These are phyloP conservation scores for Enhydra lutris DNA, from an alignment of 2,113 vertebrate species.

Conservation along the genomic window DNA sequence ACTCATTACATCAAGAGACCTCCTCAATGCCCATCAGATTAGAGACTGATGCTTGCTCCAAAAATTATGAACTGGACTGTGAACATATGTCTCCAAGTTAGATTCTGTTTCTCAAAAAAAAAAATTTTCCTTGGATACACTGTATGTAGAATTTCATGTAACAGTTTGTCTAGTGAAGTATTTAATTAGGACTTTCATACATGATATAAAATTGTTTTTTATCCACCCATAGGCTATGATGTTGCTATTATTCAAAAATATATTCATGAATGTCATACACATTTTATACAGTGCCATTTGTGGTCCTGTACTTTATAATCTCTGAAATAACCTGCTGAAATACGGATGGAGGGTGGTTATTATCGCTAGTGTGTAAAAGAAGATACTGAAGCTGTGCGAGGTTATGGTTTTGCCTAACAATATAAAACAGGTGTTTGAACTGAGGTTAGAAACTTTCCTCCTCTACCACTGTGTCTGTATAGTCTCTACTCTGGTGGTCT, in stretches of 20 bases:
- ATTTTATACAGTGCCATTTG: neutral
- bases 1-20: neutral
- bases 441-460: neutral
- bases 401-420: neutral
- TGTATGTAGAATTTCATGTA: neutral
- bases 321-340: neutral
- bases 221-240: neutral
- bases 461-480: neutral
- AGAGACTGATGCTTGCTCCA: neutral
- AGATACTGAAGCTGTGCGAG: neutral
- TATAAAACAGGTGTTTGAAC: neutral
- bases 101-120: neutral
- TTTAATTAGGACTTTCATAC: slow-evolving; percentile 2
- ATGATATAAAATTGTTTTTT: slow-evolving; percentile 12
- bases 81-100: neutral
- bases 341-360: neutral
- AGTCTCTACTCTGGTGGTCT: neutral
- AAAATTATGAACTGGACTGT: neutral
- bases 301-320: neutral
- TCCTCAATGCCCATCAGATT: neutral
- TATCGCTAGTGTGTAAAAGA: neutral
- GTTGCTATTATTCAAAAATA: slow-evolving; percentile 8
- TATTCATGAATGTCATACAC: neutral
- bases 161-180: neutral
- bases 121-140: neutral